Base-by-base conservation (phyloP, 1,140 invertebrate genomes). In the Anastatus disparis region DNA sequence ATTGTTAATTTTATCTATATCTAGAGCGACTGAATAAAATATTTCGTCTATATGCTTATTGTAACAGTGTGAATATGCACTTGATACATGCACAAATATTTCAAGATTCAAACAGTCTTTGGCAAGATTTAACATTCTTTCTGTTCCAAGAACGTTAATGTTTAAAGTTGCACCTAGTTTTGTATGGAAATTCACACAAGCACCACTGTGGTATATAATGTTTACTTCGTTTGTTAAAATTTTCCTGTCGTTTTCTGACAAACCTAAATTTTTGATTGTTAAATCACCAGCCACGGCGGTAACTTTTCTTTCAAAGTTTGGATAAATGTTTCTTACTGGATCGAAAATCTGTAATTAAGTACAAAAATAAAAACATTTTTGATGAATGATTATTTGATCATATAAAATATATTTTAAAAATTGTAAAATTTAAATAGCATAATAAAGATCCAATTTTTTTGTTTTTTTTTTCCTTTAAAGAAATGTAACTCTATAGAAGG, bases 181-280 rank as follows among this genome's bases (percentile, higher is more conserved):
- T 84, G 97, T 95, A 81, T 96, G 93, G 80, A 97, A 96, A 50
- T 93, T 92, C 1, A 97, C 89, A 1, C 94, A 96, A 1, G 95
- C 95, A 0, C 95, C 96, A 22, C 91, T 93, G 79, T 98, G 95
- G 80, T 97, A 93, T 7, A 97, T 93, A 68, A 97, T 89, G 52
- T 81, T 77, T 58, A 93, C 89, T 76, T 89, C 88, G 29, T 89
- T 84, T 1, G 82, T 81, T 0, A 95, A 76, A 1, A 84, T 79
- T 53, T 87, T 79, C n/a, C 86, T 80, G 76, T 95, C 90, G 42
- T 89, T 82, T 1, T 88, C 80, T 13, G 84, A 89, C 8, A 97
- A 85, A 7, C 93, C 94, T 1, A 97, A 78, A 0, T 89, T 88
- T 0, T 89, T 87, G 29, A 89, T 73, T 27, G 87, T 82, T 70